Base-by-base conservation (phyloP, 37 sponge, comb jelly and placozoan genomes). In the Hexactinellida sp. region DNA sequence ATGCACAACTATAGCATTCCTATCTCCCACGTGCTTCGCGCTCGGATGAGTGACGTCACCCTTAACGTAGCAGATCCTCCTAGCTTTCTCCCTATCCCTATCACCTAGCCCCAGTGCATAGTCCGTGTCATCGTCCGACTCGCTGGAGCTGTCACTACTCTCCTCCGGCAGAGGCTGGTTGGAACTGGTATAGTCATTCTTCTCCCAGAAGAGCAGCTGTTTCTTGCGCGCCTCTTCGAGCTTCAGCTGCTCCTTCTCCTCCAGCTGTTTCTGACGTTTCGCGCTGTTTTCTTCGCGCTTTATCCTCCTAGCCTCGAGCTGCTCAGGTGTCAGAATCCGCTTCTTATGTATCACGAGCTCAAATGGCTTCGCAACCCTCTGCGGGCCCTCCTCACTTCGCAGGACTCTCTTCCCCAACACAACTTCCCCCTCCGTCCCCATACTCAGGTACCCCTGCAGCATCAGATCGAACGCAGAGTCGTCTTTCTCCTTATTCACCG, bases 41-140 rank as follows among this genome's bases (percentile, higher is more conserved):
- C 28, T 10, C 0, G 94, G 94, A 7, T 85, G 86, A n/a, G 94
- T 90, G 38, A 94, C 94, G 87, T 94, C 94, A 34, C 94, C 94
- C 37, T 83, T 71, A 16, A 88, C 38, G 54, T 90, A 94, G 54
- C 38, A 41, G 35, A 94, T 87, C 36, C 91, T 88, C 54, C 38
- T 52, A 0, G 39, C 37, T 82, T 85, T 87, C 55, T 87, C 85
- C 3, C 32, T 32, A 19, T 47, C 52, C 52, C 13, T 19, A 9
- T 19, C 9, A 16, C 16, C 52, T 47, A 47, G 16, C 16, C 52
- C 52, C 9, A 16, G 16, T 34, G 0, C 87, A 36, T 88, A 86
- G 19, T 86, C 86, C 38, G 55, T 89, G 24, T 90, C 90, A 0
- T 36, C 83, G 5, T 36, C 84, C 55, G 37, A 83, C 7, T 24